Conservation (phyloP, 2,797 vertebrate species). For the Notolepis coatsorum region DNA sequence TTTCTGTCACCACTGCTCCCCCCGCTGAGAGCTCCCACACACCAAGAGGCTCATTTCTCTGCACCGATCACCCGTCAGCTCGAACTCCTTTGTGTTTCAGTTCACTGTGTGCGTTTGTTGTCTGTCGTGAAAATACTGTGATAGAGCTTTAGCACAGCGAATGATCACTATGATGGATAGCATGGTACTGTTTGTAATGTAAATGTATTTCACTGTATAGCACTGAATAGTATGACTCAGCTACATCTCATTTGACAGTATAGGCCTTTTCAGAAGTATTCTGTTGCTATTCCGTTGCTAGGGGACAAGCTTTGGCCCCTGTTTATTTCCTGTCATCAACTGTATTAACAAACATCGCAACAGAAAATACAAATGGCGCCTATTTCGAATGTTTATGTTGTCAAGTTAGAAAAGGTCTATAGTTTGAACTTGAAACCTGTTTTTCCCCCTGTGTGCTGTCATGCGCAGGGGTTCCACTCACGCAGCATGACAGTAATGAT, state of each 20-base stretch:
- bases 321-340: no score
- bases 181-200: neutral
- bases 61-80: conserved; percentile 31
- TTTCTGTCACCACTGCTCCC: conserved; percentile 51
- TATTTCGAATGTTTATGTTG: no score
- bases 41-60: conserved; percentile 29
- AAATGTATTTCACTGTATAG: neutral
- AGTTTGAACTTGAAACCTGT: conserved; percentile 38
- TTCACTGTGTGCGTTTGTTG: neutral
- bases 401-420: no score
- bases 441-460: conserved; percentile 12
- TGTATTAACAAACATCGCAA: no score
- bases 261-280: no score
- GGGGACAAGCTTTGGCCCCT: no score
- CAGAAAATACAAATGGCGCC: no score
- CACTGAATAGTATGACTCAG: conserved; percentile 6
- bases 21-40: conserved; percentile 40
- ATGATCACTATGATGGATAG: neutral
- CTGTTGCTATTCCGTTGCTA: no score
- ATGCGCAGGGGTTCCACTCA: conserved; percentile 24
- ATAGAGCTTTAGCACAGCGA: neutral
- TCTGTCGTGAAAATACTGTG: neutral
- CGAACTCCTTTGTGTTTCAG: conserved; percentile 18
- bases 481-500: conserved; percentile 31
- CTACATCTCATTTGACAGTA: no score